Evolutionary conservation across 1,140 invertebrate genomes (phyloP), one percentile per base, ranked within the genome.

Genomic region (Carposina sasakii): DNA sequence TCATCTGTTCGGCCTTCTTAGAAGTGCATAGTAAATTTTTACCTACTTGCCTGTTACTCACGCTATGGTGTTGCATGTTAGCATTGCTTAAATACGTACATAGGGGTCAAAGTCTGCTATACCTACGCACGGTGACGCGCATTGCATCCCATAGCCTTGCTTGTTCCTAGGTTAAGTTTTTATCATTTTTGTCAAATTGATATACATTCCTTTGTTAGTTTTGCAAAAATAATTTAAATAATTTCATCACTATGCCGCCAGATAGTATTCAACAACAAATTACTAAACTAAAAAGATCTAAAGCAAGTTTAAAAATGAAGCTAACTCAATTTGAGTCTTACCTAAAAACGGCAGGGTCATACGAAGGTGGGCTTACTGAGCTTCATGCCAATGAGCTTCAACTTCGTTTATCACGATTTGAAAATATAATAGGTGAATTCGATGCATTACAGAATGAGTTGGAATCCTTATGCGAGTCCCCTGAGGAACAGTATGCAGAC

Each of bases 291-390:
- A 41, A 5, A 6, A 22, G 19, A 23, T 23, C 12, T 12, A 41
- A 15, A 20, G 22, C 20, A 23, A 23, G 15, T 6, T 19, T 41
- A 13, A 41, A 41, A 24, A 12, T 2, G 3, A 41, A 41, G n/a
- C 22, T 41, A n/a, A 41, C 39, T 5, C 20, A 23, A 23, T 41
- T 41, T 41, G 22, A 41, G 2, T 23, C 20, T 23, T 41, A 10
- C 9, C 9, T 41, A 23, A 24, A 22, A 15, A 12, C 24, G 2
- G 20, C 13, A 2, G 10, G 5, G 19, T 22, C 20, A 8, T 23
- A 22, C 13, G 10, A 12, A 24, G n/a, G n/a, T n/a, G 5, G 4
- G 20, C 15, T 41, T 2, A 41, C 6, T 41, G 22, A 22, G 4
- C 3, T 23, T 3, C 39, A 41, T 23, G 2, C 3, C 5, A 23